Conservation (phyloP, 2,113 vertebrate genomes). For the Chaetops frenatus region DNA sequence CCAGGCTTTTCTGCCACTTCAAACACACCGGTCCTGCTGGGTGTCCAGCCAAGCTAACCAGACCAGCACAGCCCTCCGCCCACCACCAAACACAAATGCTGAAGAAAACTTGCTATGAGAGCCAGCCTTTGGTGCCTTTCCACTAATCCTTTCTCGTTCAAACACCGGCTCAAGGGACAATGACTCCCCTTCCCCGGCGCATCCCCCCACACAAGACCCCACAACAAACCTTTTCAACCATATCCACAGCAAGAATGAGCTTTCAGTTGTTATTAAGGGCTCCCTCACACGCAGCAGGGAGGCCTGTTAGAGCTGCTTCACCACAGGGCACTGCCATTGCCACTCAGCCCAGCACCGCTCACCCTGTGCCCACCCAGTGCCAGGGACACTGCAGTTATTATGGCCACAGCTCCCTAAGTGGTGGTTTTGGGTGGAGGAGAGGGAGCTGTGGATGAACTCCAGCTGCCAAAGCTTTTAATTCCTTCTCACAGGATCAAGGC, state of each 20-base stretch:
- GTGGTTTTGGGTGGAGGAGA: background rate
- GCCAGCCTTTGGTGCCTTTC: background rate
- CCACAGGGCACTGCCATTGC: background rate
- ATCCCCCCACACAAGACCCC: fast-evolving
- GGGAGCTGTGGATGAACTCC: background rate
- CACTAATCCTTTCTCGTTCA: no score
- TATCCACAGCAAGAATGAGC: background rate
- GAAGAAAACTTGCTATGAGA: fast-evolving
- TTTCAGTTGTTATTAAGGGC: background rate
- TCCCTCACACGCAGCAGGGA: background rate
- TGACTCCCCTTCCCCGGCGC: fast-evolving
- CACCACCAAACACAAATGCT: background rate
- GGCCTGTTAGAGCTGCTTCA: background rate
- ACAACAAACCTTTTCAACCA: background rate
- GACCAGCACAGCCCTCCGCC: background rate
- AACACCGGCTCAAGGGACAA: background rate
- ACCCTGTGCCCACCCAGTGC: background rate
- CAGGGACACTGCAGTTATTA: background rate
- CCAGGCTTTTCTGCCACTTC: background rate
- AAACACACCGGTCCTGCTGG: fast-evolving
- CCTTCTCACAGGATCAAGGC: constrained; percentile 42
- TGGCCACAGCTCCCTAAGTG: background rate
- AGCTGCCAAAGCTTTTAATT: constrained; percentile 55
- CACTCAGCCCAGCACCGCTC: background rate
- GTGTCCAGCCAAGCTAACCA: fast-evolving